Conservation (phyloP, 2,888 invertebrate genomes). For the Gisinianus flammeolus region DNA sequence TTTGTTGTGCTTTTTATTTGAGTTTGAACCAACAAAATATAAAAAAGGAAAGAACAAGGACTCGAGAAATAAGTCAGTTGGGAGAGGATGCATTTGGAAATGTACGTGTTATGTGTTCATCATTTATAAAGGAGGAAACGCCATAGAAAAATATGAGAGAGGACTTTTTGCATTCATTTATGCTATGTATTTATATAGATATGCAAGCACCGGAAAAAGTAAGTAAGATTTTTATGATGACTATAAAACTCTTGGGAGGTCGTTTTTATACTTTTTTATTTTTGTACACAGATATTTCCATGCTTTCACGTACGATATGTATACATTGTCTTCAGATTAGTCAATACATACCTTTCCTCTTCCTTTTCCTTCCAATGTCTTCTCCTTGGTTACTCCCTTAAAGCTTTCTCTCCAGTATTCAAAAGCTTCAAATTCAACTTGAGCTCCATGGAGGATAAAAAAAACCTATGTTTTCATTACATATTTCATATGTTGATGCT, state of each 20-base stretch:
- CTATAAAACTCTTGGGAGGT: conserved; percentile 17
- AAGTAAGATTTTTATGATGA: conserved; percentile 19
- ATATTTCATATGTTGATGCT: background rate
- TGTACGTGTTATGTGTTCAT: background rate
- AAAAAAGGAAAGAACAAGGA: background rate
- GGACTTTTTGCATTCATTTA: background rate
- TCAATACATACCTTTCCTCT: background rate
- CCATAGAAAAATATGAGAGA: background rate
- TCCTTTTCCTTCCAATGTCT: background rate
- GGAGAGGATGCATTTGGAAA: background rate
- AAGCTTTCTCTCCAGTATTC: background rate
- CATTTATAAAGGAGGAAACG: background rate
- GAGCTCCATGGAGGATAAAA: too few relatives aligned
- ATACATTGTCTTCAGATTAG: background rate
- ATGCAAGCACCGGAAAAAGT: background rate
- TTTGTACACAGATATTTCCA: too few relatives aligned
- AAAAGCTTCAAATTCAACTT: background rate
- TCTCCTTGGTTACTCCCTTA: background rate
- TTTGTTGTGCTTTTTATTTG: too few relatives aligned
- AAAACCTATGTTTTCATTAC: background rate
- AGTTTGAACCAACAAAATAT: too few relatives aligned
- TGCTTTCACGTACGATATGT: background rate
- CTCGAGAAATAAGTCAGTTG: background rate
- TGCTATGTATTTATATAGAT: background rate
- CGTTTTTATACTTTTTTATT: conserved; percentile 2